Percentiles rank a stretch among this genome's conserved stretches.
Evolutionary conservation across 2,113 vertebrate species (phyloP).

Genomic region (Cebidichthys violaceus): DNA sequence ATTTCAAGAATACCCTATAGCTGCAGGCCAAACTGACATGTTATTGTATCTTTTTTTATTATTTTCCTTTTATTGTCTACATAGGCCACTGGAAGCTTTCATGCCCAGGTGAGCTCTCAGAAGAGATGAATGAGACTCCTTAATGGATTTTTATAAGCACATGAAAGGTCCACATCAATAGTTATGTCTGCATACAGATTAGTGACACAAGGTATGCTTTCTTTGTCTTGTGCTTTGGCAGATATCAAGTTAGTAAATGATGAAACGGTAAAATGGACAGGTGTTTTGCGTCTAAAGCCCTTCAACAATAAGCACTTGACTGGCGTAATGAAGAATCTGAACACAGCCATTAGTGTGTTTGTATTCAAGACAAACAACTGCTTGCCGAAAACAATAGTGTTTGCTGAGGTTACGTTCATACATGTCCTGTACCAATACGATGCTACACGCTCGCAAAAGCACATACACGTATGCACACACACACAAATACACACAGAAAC

Average conservation of each 20-base stretch:
- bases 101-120: constrained; percentile 65
- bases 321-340: constrained; percentile 39
- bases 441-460: constrained; percentile 9
- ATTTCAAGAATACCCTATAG: constrained; percentile 46
- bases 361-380: constrained; percentile 42
- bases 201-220: constrained; percentile 53
- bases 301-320: constrained; percentile 53
- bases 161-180: constrained; percentile 67
- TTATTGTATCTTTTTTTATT: constrained; percentile 58
- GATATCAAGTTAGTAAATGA: constrained; percentile 62
- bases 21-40: constrained; percentile 49
- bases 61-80: constrained; percentile 27
- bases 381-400: constrained; percentile 50
- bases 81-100: constrained; percentile 30
- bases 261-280: constrained; percentile 61
- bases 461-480: not conserved
- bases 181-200: constrained; percentile 69
- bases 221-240: constrained; percentile 59
- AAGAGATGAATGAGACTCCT: constrained; percentile 62
- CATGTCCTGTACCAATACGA: constrained; percentile 28
- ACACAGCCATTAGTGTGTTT: constrained; percentile 42
- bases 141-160: constrained; percentile 63
- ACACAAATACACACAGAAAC: not conserved
- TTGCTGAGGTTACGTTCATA: constrained; percentile 49
- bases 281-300: constrained; percentile 61